phyloP scores from a whole-genome alignment of 2,888 invertebrate species.

The Cantharis rustica region DNA sequence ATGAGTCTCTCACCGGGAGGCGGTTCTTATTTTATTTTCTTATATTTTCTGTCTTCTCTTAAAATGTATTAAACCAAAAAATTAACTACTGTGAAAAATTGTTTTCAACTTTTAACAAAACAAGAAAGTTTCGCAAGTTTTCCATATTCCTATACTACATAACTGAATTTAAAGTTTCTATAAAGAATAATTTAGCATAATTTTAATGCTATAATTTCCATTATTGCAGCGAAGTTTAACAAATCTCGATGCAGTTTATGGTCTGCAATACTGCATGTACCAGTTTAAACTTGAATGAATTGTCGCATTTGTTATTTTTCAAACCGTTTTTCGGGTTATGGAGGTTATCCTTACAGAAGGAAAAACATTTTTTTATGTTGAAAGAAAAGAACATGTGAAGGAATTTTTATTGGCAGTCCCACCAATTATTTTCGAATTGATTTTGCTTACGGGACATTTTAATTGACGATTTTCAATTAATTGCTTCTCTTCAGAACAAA shows the following conservation, averaged over 20 bases:
- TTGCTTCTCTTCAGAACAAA: no score
- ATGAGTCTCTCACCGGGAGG: background rate
- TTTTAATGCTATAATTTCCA: background rate
- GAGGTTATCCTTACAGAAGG: background rate
- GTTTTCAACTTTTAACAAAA: background rate
- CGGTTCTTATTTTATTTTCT: background rate
- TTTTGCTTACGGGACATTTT: background rate
- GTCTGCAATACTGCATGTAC: background rate
- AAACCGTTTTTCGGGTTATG: background rate
- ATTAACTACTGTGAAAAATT: background rate
- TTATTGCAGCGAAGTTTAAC: background rate
- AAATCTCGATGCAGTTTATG: background rate
- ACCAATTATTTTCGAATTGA: background rate
- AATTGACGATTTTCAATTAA: background rate
- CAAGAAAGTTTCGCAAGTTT: background rate
- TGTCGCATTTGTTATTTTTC: background rate
- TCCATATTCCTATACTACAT: background rate
- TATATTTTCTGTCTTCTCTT: background rate
- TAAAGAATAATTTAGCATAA: background rate
- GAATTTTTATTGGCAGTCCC: background rate
- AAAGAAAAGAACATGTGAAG: background rate
- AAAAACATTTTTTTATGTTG: background rate
- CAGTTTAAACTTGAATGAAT: background rate
- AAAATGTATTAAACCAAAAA: background rate
- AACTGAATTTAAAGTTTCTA: background rate